Percentiles rank a stretch among this genome's conserved stretches.
Evolutionary conservation across 2,888 invertebrate species (phyloP).

Genomic region (Ectemnius lituratus): DNA sequence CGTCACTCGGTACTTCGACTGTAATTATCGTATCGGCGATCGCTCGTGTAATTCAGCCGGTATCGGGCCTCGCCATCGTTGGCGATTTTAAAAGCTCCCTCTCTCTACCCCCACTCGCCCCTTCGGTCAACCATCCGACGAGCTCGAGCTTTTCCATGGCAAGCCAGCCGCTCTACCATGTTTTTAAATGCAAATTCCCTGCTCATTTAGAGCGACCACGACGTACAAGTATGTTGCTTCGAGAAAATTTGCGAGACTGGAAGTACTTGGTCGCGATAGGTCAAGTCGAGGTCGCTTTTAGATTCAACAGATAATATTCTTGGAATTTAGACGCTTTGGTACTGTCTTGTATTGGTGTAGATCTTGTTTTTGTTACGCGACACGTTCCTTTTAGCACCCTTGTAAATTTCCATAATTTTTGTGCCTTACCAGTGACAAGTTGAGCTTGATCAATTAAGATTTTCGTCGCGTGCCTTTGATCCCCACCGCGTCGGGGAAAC

Average conservation of each 20-base stretch:
- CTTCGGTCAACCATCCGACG: neutral
- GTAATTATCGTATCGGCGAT: constrained; percentile 15
- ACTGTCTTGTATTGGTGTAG: too few species aligned
- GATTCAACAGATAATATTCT: too few species aligned
- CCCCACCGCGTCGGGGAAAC: neutral
- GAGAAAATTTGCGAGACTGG: neutral
- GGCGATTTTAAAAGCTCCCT: constrained; percentile 1
- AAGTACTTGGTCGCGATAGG: too few species aligned
- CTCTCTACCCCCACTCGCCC: neutral
- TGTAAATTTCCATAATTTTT: too few species aligned
- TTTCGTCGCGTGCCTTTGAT: constrained; percentile 7
- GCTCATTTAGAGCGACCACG: neutral
- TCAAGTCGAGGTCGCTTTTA: too few species aligned
- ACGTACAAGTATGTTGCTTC: neutral
- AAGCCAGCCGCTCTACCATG: neutral
- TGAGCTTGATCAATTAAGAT: neutral
- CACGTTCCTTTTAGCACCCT: too few species aligned
- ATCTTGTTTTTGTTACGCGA: too few species aligned
- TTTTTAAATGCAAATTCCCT: neutral
- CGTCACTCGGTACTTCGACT: constrained; percentile 36
- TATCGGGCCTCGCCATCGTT: constrained; percentile 4
- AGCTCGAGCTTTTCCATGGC: constrained; percentile 2
- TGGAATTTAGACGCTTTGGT: too few species aligned
- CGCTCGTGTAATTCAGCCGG: neutral
- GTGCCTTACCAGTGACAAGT: too few species aligned